These are phyloP conservation scores for Mycteria americana DNA, from an alignment of 2,797 vertebrate genomes.

Conservation along the genomic window DNA sequence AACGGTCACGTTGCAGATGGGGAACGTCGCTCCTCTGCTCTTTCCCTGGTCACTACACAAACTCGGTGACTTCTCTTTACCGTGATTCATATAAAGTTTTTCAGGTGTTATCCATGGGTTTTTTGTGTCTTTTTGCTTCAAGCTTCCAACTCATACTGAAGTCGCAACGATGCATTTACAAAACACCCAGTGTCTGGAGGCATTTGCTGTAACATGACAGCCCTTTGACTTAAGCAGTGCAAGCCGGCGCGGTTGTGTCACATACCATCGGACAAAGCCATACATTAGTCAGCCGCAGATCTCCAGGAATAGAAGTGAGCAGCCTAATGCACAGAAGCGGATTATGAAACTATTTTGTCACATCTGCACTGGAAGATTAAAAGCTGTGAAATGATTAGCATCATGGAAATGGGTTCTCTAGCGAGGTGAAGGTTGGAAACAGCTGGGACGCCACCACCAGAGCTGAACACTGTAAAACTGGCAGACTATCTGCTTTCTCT, in stretches of 20 bases:
- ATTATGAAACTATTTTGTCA: conserved; percentile 33
- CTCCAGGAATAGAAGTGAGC: conserved; percentile 2
- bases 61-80: neutral
- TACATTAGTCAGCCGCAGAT: neutral
- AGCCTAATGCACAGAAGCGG: neutral
- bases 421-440: neutral
- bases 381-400: conserved; percentile 35
- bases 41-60: neutral
- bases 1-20: neutral
- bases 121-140: neutral
- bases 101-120: accelerated
- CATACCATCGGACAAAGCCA: neutral
- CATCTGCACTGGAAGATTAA: conserved; percentile 33
- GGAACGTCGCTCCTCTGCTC: neutral
- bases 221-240: neutral
- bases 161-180: neutral
- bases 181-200: neutral
- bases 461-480: neutral
- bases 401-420: conserved; percentile 10
- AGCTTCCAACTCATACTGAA: neutral
- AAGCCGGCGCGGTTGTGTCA: neutral
- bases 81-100: neutral
- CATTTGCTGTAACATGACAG: neutral
- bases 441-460: neutral
- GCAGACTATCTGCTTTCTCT: neutral